A percentile compares a stretch with the other conserved stretches of the same genome.
These are phyloP conservation scores for Melanocharis versteri DNA, from an alignment of 2,113 vertebrate species.

Conservation along the genomic window DNA sequence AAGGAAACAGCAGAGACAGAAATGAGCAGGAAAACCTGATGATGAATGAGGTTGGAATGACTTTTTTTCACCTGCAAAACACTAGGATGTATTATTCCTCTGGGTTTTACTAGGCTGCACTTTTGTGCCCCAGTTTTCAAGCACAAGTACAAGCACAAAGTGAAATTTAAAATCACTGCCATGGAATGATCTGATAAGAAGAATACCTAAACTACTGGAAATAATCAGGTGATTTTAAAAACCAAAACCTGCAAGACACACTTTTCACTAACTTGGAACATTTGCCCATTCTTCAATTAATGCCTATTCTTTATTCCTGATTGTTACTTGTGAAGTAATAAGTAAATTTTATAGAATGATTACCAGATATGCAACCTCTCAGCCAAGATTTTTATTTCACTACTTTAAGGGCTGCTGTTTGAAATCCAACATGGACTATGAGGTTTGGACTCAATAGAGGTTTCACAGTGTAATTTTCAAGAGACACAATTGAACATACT, in stretches of 20 bases:
- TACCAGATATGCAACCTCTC: not conserved
- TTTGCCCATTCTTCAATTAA: not conserved
- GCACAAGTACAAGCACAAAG: not conserved
- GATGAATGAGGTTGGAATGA: not conserved
- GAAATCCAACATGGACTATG: not conserved
- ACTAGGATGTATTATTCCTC: not conserved
- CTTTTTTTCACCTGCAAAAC: not conserved
- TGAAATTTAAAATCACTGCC: not conserved
- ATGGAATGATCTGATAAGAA: not conserved
- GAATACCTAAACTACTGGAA: not conserved
- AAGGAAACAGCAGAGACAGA: not conserved
- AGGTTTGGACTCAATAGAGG: not conserved
- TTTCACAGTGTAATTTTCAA: not conserved
- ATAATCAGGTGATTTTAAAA: not conserved
- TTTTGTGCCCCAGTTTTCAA: not conserved
- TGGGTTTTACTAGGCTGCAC: not conserved
- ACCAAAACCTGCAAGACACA: not conserved
- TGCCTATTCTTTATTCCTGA: not conserved
- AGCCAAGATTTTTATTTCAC: not conserved
- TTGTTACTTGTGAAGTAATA: not conserved
- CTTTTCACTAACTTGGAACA: not conserved
- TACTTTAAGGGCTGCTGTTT: not conserved
- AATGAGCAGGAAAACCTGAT: not conserved
- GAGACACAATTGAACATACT: not conserved
- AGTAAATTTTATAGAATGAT: not conserved